Conservation (phyloP, 2,113 vertebrate genomes). For the Lamprotornis superbus region DNA sequence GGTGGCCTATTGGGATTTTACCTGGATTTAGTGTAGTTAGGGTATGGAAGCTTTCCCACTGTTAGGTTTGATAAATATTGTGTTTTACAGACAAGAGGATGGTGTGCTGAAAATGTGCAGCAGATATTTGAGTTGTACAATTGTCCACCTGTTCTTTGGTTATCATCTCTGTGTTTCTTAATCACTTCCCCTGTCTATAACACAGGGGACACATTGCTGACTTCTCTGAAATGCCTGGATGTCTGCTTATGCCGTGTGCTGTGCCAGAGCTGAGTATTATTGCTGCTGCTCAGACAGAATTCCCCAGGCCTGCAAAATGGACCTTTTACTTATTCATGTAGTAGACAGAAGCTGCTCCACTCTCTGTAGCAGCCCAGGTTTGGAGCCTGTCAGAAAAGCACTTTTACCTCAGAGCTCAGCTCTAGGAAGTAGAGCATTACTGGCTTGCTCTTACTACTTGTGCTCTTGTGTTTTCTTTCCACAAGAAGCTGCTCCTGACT, state of each 20-base stretch:
- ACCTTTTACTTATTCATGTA: not conserved
- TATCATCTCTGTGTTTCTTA: not conserved
- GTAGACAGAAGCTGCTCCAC: not conserved
- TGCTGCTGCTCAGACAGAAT: not conserved
- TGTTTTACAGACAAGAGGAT: not conserved
- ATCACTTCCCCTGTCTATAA: not conserved
- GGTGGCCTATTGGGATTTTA: not conserved
- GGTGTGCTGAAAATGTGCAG: not conserved
- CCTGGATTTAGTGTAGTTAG: not conserved
- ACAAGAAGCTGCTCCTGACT: not conserved
- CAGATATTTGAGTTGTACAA: not conserved
- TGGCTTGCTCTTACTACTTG: not conserved
- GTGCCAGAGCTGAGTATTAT: accelerated
- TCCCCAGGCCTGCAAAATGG: not conserved
- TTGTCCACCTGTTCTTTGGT: not conserved
- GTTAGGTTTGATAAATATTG: not conserved
- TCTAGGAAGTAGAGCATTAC: not conserved
- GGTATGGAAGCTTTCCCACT: not conserved
- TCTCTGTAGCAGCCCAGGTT: not conserved
- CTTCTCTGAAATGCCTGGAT: not conserved
- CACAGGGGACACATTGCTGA: not conserved
- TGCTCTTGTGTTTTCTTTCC: not conserved
- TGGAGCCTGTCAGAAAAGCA: not conserved
- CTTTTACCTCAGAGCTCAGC: not conserved
- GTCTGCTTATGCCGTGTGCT: not conserved